Evolutionary conservation across 2,888 invertebrate species (phyloP), one percentile per base, ranked within the genome.

Genomic region (Macropis europaea): DNA sequence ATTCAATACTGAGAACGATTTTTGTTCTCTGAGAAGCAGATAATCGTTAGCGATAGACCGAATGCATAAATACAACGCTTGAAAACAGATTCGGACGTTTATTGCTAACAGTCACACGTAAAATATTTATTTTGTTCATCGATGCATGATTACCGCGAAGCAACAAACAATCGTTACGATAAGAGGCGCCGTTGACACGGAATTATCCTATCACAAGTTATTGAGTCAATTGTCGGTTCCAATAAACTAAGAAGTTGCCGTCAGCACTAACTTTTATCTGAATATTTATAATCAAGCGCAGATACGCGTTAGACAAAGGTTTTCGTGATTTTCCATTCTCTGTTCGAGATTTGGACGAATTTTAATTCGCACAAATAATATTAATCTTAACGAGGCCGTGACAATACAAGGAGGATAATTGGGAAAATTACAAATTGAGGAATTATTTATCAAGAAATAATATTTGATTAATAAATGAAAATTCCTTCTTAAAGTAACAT

Each of bases 201-300:
- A 60, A 60, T 42, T 9, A n/a, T 4, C 7, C 17, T 1, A 22
- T 47, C 28, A 5, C 7, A 13, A 36, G 36, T 69, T 30, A 34
- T 34, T 15, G 6, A 4, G 7, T 4, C 17, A 48, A 32, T 43
- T 64, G 22, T 54, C 28, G 2, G 2, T n/a, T 22, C 22, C 11
- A 32, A 9, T 13, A 11, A 6, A 7, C 47, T 40, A 9, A 47
- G 19, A n/a, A 19, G 32, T 19, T 3, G 32, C 3, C 7, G n/a
- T 17, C 13, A 3, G n/a, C 13, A 28, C 6, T 45, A 30, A 19
- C 11, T 19, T n/a, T 53, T 62, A 62, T 67, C 61, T 36, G 13
- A 2, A 32, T 63, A 26, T 30, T 53, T 61, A 22, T 24, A 26
- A 50, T 42, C 50, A 22, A 7, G 2, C 11, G 7, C 2, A 22